Percentiles rank a stretch among this genome's conserved stretches.
Conservation (phyloP, 2,888 invertebrate genomes). For the Melitaea athalia region DNA sequence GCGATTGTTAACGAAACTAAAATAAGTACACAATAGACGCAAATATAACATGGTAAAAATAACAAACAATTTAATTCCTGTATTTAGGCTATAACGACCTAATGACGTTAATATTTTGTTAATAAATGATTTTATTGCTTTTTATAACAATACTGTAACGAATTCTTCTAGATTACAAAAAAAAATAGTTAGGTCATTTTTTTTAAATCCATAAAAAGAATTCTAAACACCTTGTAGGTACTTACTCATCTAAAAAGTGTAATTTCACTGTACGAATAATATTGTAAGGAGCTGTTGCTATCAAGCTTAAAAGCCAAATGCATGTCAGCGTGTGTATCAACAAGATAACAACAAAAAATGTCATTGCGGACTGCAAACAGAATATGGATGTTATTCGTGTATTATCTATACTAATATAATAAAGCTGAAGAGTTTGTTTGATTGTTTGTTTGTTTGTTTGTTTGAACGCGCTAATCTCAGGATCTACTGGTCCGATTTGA, state of each 20-base stretch:
- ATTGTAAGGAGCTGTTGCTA: constrained; percentile 55
- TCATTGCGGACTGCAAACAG: constrained; percentile 60
- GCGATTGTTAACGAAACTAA: not conserved
- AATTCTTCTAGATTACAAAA: not conserved
- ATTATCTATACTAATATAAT: too few species aligned
- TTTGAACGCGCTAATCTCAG: too few species aligned
- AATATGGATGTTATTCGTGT: not conserved
- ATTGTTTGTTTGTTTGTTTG: too few species aligned
- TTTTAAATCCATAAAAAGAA: not conserved
- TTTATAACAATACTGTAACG: too few species aligned
- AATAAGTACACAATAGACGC: too few species aligned
- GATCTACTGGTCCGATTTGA: too few species aligned
- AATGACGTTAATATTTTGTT: too few species aligned
- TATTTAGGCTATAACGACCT: too few species aligned
- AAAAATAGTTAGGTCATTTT: not conserved
- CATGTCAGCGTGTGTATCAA: constrained; percentile 69
- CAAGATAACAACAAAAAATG: constrained; percentile 57
- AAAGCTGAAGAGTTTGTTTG: too few species aligned
- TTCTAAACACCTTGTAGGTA: constrained; percentile 13
- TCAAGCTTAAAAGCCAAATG: constrained; percentile 61
- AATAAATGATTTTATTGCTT: too few species aligned
- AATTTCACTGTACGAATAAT: constrained; percentile 63
- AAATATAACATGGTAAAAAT: too few species aligned
- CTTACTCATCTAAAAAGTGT: constrained; percentile 66
- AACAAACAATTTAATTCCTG: too few species aligned